Conservation (phyloP, 2,797 vertebrate species). For the Hipposideros larvatus region DNA sequence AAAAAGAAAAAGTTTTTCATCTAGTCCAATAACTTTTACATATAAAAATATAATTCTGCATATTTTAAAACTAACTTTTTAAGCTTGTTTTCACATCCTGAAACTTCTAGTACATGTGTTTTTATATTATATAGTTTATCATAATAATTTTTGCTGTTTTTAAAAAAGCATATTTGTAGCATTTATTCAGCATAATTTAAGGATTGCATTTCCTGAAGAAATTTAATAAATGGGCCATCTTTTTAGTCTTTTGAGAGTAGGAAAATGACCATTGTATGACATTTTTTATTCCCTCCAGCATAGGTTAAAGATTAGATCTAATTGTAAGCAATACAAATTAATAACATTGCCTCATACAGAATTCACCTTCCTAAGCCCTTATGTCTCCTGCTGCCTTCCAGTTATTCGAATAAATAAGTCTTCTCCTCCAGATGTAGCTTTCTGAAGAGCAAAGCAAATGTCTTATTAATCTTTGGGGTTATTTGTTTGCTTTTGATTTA, state of each 20-base stretch:
- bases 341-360: conserved; percentile 19
- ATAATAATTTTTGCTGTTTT: conserved; percentile 58
- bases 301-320: conserved; percentile 57
- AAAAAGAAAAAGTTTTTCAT: conserved; percentile 9
- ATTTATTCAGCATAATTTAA: conserved; percentile 72
- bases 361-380: not conserved
- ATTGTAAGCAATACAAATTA: conserved; percentile 37
- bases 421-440: not conserved
- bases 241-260: not conserved
- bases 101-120: conserved; percentile 30
- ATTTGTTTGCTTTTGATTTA: conserved; percentile 27
- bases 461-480: not conserved
- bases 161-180: conserved; percentile 55
- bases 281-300: conserved; percentile 43
- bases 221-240: conserved; percentile 49
- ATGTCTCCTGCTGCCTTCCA: not conserved
- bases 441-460: conserved; percentile 6
- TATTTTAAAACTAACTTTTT: conserved; percentile 53
- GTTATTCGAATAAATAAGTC: not conserved
- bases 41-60: conserved; percentile 40
- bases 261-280: conserved; percentile 16
- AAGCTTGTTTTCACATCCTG: conserved; percentile 35
- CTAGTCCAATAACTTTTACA: conserved; percentile 28
- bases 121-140: conserved; percentile 31
- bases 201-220: conserved; percentile 57